phyloP scores from a whole-genome alignment of 1,140 invertebrate species.

The Calephelis virginiensis region DNA sequence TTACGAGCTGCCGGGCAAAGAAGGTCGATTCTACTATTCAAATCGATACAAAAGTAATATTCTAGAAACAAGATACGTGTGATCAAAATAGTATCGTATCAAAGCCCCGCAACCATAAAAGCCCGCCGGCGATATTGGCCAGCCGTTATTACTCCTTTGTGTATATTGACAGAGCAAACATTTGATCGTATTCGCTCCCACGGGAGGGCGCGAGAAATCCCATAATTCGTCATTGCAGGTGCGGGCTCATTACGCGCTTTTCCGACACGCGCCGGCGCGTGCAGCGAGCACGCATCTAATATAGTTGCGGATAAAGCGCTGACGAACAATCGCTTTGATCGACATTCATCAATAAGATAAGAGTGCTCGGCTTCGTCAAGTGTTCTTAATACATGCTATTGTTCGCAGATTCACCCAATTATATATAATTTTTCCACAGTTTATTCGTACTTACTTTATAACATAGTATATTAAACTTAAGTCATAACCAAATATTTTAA shows the following conservation, averaged over 20 bases:
- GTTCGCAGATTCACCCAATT: background rate
- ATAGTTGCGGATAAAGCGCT: conserved; percentile 34
- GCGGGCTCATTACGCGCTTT: conserved; percentile 71
- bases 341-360: conserved; percentile 40
- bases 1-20: no score
- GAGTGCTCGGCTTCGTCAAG: conserved; percentile 15
- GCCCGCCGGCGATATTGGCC: conserved; percentile 44
- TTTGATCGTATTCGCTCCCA: conserved; percentile 52
- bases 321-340: conserved; percentile 48
- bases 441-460: no score
- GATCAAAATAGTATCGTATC: conserved; percentile 19
- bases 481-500: no score
- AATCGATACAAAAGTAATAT: no score
- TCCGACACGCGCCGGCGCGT: conserved; percentile 64
- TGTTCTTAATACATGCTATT: background rate
- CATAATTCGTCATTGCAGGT: conserved; percentile 72
- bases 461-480: no score
- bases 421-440: no score
- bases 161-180: conserved; percentile 67
- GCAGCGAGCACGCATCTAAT: conserved; percentile 38
- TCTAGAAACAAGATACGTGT: conserved; percentile 2
- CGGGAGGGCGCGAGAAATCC: conserved; percentile 77
- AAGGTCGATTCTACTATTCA: background rate
- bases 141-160: conserved; percentile 47
- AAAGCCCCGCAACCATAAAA: conserved; percentile 31